Evolutionary conservation across 2,888 invertebrate genomes (phyloP).

Genomic region (Stenurella melanura): DNA sequence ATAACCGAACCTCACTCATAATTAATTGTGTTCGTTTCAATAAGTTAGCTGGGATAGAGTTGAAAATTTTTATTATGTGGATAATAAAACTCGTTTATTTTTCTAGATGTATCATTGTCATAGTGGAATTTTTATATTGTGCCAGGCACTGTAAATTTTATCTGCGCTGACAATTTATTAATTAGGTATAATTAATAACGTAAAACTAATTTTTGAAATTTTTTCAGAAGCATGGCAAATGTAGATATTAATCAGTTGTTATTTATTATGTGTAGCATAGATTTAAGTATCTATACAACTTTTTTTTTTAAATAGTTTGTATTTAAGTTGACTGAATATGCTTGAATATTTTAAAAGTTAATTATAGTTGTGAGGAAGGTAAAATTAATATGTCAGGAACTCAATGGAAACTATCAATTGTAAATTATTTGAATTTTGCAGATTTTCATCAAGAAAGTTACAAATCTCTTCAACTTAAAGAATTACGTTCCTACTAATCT

Average conservation of each 20-base stretch:
- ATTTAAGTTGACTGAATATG: no score
- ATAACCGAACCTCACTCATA: constrained; percentile 14
- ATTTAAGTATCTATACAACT: background rate
- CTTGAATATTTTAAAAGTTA: no score
- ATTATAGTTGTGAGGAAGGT: no score
- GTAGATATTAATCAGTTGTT: constrained; percentile 7
- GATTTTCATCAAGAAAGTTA: no score
- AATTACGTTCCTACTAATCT: no score
- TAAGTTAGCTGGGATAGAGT: background rate
- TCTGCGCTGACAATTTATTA: background rate
- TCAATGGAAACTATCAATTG: no score
- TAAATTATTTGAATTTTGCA: no score
- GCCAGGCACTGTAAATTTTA: background rate
- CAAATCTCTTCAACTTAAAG: no score
- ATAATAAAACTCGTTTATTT: constrained; percentile 10
- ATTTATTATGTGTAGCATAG: background rate
- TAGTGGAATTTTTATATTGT: background rate
- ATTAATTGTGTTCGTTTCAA: constrained; percentile 11
- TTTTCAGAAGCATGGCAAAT: background rate
- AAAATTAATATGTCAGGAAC: no score
- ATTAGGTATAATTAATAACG: background rate
- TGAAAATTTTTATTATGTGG: background rate
- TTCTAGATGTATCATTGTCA: background rate
- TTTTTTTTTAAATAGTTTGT: no score
- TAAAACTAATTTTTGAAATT: background rate